Evolutionary conservation across 2,888 invertebrate species (phyloP), one percentile per base, ranked within the genome.

Genomic region (Brachyopa scutellaris): DNA sequence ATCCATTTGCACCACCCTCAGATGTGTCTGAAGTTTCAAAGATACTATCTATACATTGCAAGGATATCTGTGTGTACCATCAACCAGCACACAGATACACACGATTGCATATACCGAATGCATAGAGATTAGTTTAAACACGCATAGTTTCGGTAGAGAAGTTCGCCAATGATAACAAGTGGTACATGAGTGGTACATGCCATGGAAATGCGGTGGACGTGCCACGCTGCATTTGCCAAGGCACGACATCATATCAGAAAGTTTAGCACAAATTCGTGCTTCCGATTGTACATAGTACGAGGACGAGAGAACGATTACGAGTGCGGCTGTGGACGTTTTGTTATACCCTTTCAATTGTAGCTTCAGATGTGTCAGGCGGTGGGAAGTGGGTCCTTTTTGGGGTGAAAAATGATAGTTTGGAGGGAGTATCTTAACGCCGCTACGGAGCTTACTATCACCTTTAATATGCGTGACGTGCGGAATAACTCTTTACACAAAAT

Each of bases 151-250:
- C 13, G n/a, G 26, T 36, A 11, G 13, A n/a, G 51, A 74, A 51
- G 42, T 79, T 66, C 64, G 17, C 57, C 73, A 80, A 74, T 74
- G 74, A 80, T 80, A 80, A 74, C 80, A 80, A 80, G 80, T 82
- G 80, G 70, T 69, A 74, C 79, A 79, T 62, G 73, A 73, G 67
- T 67, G 73, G 53, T 73, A 67, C 76, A 74, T 80, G 69, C 55
- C 57, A 66, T 61, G 61, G 55, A 73, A 73, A 73, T 73, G 78
- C 23, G 73, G 73, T 62, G 79, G 73, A 79, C 79, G 79, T 79
- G 73, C 42, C 62, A 69, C 62, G 61, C 61, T 79, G 15, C 47
- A 59, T 70, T 49, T 45, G 64, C 69, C 74, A 59, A 31, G n/a
- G 59, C 47, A 82, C 73, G 79, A 69, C 67, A 61, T 62, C 67